Conservation (phyloP, 2,888 invertebrate species). For the Arge pagana region DNA sequence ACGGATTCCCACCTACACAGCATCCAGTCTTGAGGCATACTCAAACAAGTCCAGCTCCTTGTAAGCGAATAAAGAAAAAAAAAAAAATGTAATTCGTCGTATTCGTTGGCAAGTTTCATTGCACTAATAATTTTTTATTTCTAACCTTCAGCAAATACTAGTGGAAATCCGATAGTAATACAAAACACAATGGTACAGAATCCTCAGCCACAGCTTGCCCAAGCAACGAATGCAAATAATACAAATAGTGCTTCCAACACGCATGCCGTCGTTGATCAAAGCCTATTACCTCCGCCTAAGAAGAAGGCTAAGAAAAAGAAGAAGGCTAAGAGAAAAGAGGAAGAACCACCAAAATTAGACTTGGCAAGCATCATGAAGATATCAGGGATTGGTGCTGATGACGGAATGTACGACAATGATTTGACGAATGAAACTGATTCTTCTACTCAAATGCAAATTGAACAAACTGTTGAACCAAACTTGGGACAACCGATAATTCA, state of each 20-base stretch:
- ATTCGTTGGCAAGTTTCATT: slow-evolving; percentile 1
- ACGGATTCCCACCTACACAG: slow-evolving; percentile 53
- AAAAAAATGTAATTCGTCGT: neutral
- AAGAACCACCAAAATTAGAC: slow-evolving; percentile 64
- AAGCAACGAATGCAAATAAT: slow-evolving; percentile 36
- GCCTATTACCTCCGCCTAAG: slow-evolving; percentile 57
- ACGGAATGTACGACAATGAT: slow-evolving; percentile 62
- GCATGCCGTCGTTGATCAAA: slow-evolving; percentile 52
- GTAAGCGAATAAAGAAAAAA: slow-evolving; percentile 40
- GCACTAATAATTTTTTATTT: slow-evolving; percentile 11
- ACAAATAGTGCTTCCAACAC: slow-evolving; percentile 39
- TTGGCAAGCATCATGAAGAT: slow-evolving; percentile 76
- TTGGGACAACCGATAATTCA: slow-evolving; percentile 31
- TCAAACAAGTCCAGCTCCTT: slow-evolving; percentile 54
- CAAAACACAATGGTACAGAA: slow-evolving; percentile 56
- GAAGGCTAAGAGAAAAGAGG: slow-evolving; percentile 61
- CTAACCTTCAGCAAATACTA: slow-evolving; percentile 45
- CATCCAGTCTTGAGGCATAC: slow-evolving; percentile 55
- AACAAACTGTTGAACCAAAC: slow-evolving; percentile 39
- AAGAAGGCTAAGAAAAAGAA: slow-evolving; percentile 64
- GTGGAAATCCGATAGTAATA: slow-evolving; percentile 52
- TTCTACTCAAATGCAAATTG: slow-evolving; percentile 38
- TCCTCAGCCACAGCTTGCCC: slow-evolving; percentile 52
- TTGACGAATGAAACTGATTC: slow-evolving; percentile 45
- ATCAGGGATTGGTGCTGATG: slow-evolving; percentile 73